Evolutionary conservation across 2,888 invertebrate genomes (phyloP).

Genomic region (Gortyna flavago): DNA sequence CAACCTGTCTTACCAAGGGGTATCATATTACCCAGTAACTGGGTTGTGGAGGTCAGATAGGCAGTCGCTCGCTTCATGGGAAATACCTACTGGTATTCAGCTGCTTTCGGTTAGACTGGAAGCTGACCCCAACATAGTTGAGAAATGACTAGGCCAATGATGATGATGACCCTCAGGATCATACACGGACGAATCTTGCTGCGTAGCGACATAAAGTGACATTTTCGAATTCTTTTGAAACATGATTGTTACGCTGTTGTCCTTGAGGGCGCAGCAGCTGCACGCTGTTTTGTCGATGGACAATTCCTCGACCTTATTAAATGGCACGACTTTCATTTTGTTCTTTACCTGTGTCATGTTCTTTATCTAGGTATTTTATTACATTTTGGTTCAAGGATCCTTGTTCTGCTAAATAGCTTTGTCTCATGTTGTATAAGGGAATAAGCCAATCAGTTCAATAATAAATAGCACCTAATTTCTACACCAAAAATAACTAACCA

Average conservation of each 20-base stretch:
- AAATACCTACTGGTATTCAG: too few relatives aligned
- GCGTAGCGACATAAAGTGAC: neutral
- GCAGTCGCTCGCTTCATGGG: too few relatives aligned
- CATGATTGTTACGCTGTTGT: neutral
- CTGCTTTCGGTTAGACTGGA: too few relatives aligned
- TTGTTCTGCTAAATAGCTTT: neutral
- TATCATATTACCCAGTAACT: too few relatives aligned
- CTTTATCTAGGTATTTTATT: neutral
- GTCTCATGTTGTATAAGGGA: neutral
- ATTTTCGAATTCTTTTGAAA: neutral
- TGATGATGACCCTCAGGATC: neutral
- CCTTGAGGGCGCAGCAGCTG: neutral
- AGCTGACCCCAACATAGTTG: too few relatives aligned
- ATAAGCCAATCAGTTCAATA: neutral
- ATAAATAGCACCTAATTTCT: neutral
- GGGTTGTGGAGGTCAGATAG: too few relatives aligned
- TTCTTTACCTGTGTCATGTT: neutral
- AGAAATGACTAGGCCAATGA: neutral
- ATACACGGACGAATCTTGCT: neutral
- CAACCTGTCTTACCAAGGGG: too few relatives aligned
- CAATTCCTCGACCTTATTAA: slow-evolving; percentile 19
- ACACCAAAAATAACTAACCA: neutral
- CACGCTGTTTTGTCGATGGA: neutral
- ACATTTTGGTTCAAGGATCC: neutral
- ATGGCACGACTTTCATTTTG: neutral